Evolutionary conservation across 2,797 vertebrate genomes (phyloP), one percentile per base, ranked within the genome.

Genomic region (Oreonectes daqikongensis): DNA sequence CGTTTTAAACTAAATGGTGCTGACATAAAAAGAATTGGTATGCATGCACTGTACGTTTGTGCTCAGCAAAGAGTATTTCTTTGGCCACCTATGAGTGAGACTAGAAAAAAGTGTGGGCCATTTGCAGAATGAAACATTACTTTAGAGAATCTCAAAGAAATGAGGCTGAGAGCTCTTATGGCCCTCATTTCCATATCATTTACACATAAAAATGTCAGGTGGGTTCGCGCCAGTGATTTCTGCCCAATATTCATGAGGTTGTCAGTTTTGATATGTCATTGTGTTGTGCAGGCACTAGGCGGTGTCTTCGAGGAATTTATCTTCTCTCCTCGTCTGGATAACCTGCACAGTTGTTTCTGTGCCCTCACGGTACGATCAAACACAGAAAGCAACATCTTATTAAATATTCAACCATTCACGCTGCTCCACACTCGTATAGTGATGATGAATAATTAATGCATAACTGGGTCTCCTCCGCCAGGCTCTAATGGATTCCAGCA

Each of bases 281-380:
- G 28, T 59, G n/a, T n/a, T 70, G 59, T 85, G 59, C 88, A 99
- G 97, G 93, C 90, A 0, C 61, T 99, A 50, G 97, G 97, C 28
- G 97, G 97, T 0, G 92, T 94, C 69, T 96, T 94, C 0, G 91
- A 96, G 0, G 97, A 99, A 87, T 99, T 99, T 84, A 97, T 99
- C 81, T 99, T 95, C 86, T 94, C 96, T 6, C 94, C 97, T 14
- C 95, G 97, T 20, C 91, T 99, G 88, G 97, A 99, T 88, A 99
- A 99, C 81, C 92, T 99, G 32, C 97, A 99, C 90, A 99, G 97
- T 92, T 98, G 96, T 91, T 99, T 93, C 92, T 99, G 97, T 4
- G 95, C 97, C 83, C 90, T 99, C 81, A 94, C 97, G 93, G 97
- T 98, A 80, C 52, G 60, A 61, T 44, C 57, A 28, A 40, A 30